Base-by-base conservation (phyloP, 2,888 invertebrate species). In the Eristalis arbustorum region DNA sequence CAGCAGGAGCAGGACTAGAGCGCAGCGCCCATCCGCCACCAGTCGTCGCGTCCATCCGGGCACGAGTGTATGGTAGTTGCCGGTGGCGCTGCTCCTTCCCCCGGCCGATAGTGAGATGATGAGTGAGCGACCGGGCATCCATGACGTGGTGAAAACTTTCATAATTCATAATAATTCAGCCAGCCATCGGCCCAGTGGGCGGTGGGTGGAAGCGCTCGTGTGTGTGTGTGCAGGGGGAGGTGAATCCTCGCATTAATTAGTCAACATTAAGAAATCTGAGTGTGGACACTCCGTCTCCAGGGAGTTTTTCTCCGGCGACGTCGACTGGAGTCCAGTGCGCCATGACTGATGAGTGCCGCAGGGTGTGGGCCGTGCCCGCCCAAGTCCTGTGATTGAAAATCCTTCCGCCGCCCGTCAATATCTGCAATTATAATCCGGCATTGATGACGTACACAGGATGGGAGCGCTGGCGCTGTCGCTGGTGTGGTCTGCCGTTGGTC, bases 181-280 rank as follows among this genome's bases (percentile, higher is more conserved):
- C 87, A 72, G 77, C 69, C 18, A 40, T 25, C 37, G 14, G 25
- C 34, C 34, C 49, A 14, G 28, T 34, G 62, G 67, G 66, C 42
- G 23, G n/a, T n/a, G n/a, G n/a, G n/a, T n/a, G n/a, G n/a, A n/a
- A n/a, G n/a, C n/a, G n/a, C 25, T 3, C 25, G 42, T 67, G 37
- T 67, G n/a, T 72, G 37, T 67, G 72, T 23, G 72, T 84, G 61
- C 74, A 11, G 49, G 23, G 37, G 14, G 5, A 25, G 78, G 57
- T 37, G 61, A 68, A 63, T 74, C 73, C 62, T 85, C 69, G 85
- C 79, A 87, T 87, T 87, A 87, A 87, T 87, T 87, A 87, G 87
- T 87, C 87, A 83, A 87, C 87, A 87, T 87, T 87, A 87, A 87
- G 87, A 87, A 87, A 87, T 87, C 87, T 87, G 87, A 87, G 87